These are phyloP conservation scores for Octopus sinensis DNA, from an alignment of 1,140 invertebrate species.

Conservation along the genomic window DNA sequence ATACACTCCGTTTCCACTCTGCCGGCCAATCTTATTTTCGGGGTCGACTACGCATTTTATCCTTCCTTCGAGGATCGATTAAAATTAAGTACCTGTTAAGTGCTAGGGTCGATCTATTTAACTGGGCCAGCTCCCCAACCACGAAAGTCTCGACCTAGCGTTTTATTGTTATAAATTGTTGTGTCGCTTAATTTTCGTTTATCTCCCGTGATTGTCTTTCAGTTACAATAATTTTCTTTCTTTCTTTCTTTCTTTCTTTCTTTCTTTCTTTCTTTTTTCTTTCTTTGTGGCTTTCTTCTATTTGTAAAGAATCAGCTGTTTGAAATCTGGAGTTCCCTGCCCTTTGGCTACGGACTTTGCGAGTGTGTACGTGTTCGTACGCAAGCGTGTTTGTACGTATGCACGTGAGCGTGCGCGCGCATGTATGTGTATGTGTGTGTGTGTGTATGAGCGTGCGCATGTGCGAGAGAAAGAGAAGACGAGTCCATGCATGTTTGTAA, in stretches of 20 bases:
- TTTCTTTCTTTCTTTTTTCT: not conserved
- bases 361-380: no score
- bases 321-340: not conserved
- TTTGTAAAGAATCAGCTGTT: not conserved
- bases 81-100: no score
- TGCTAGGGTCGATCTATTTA: no score
- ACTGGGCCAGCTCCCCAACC: no score
- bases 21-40: no score
- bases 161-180: no score
- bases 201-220: not conserved
- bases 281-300: not conserved
- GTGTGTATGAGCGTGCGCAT: not conserved
- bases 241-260: not conserved
- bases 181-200: not conserved
- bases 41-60: no score
- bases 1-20: no score
- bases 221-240: not conserved
- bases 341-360: not conserved
- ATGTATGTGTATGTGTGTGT: not conserved
- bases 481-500: not conserved
- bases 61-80: no score
- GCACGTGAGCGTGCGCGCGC: not conserved
- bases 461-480: not conserved
- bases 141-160: no score
- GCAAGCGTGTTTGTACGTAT: not conserved